A percentile compares a stretch with the other conserved stretches of the same genome.
Conservation (phyloP, 2,888 invertebrate species). For the Drosophila ochracea region DNA sequence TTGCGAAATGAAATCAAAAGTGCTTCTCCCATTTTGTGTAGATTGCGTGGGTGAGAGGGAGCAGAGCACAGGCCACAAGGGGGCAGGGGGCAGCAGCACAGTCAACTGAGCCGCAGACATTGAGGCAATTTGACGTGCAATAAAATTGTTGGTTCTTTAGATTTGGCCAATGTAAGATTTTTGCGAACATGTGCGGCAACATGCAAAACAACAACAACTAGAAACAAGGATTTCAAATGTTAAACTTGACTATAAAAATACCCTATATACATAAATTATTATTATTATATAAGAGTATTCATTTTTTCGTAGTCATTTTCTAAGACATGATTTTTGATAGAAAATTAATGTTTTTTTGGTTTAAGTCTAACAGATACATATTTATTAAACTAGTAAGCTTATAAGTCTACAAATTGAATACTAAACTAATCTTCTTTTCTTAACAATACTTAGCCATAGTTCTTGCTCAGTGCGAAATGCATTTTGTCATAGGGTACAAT, state of each 20-base stretch:
- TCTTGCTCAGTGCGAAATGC: neutral
- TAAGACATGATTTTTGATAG: too few species aligned
- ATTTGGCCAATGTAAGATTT: constrained; percentile 50
- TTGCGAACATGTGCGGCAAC: constrained; percentile 30
- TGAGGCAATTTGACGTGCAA: constrained; percentile 69
- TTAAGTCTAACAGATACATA: rapidly evolving
- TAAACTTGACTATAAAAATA: constrained; percentile 12
- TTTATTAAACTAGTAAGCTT: neutral
- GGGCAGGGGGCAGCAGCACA: constrained; percentile 13
- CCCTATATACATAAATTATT: neutral
- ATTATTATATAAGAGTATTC: neutral
- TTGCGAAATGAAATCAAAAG: constrained; percentile 59
- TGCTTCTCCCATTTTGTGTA: constrained; percentile 15
- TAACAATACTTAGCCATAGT: neutral
- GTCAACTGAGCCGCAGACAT: constrained; percentile 52
- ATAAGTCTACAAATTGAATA: neutral
- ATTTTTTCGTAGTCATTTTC: too few species aligned
- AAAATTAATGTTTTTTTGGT: neutral
- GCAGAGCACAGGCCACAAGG: neutral
- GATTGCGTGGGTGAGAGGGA: neutral
- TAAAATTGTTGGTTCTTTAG: constrained; percentile 66
- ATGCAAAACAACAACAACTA: constrained; percentile 1
- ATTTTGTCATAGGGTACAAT: constrained; percentile 23
- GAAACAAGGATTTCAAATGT: neutral
- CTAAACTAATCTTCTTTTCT: neutral